Conservation (phyloP, 1,140 invertebrate species). For the Brachystomella parvula region DNA sequence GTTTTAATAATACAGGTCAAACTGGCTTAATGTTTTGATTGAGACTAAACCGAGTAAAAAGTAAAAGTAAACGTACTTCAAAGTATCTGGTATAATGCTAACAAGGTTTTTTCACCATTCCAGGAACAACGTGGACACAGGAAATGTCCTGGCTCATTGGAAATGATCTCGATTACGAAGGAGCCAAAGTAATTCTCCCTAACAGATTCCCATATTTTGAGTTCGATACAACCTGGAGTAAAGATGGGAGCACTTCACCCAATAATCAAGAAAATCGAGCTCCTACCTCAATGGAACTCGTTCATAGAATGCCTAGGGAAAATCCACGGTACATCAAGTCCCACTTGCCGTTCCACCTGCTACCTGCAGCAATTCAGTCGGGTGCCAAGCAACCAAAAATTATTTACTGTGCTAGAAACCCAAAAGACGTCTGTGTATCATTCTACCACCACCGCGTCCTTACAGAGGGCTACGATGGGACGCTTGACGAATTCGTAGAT, state of each 20-base stretch:
- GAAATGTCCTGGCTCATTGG: slow-evolving; percentile 53
- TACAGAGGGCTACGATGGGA: slow-evolving; percentile 56
- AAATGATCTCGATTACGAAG: slow-evolving; percentile 48
- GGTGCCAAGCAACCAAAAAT: slow-evolving; percentile 47
- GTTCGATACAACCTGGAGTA: slow-evolving; percentile 23
- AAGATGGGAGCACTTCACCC: not conserved
- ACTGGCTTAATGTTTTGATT: not conserved
- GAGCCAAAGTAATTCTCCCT: slow-evolving; percentile 42
- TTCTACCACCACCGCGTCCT: slow-evolving; percentile 75
- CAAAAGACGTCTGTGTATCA: slow-evolving; percentile 87
- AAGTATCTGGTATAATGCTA: too few relatives aligned
- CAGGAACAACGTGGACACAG: slow-evolving; percentile 54
- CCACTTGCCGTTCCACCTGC: slow-evolving; percentile 65
- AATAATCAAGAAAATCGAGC: not conserved
- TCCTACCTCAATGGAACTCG: slow-evolving; percentile 33
- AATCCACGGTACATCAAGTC: slow-evolving; percentile 60
- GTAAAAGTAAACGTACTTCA: too few relatives aligned
- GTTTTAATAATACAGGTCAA: not conserved
- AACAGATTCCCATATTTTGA: slow-evolving; percentile 45
- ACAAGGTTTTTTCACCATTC: slow-evolving; percentile 16
- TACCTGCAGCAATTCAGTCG: slow-evolving; percentile 55
- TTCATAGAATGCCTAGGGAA: slow-evolving; percentile 10
- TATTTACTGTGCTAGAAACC: slow-evolving; percentile 82
- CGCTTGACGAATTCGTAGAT: slow-evolving; percentile 49
- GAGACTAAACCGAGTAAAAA: too few relatives aligned